Conservation (phyloP, 2,113 vertebrate species). For the Panthera leo region DNA sequence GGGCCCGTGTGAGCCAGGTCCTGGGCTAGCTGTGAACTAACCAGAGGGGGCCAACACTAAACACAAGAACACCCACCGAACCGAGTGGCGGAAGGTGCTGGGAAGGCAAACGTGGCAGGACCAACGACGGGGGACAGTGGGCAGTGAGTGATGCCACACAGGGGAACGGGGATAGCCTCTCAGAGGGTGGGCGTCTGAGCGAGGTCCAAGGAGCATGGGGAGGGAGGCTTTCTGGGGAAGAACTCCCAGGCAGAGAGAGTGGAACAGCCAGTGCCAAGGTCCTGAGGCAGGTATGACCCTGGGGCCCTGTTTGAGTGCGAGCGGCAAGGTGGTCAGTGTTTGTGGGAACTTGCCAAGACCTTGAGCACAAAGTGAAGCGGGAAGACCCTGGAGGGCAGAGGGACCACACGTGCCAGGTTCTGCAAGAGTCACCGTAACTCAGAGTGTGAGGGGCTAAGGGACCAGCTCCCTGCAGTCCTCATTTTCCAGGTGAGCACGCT, state of each 20-base stretch:
- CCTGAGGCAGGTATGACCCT: neutral
- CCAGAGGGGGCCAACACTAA: neutral
- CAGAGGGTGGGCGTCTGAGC: neutral
- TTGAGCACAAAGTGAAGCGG: neutral
- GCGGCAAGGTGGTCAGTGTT: no score
- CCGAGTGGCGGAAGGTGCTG: neutral
- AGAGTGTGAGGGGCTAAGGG: neutral
- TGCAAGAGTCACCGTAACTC: neutral
- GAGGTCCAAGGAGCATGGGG: neutral
- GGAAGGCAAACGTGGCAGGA: neutral
- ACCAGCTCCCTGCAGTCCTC: neutral
- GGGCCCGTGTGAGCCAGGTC: neutral
- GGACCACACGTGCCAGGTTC: neutral
- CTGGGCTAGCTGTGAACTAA: neutral
- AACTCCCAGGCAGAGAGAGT: neutral
- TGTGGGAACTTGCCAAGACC: neutral
- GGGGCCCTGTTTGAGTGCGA: neutral
- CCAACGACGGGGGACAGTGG: neutral
- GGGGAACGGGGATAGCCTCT: neutral
- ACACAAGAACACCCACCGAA: neutral
- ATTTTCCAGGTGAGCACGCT: neutral
- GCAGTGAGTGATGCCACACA: neutral
- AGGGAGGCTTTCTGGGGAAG: neutral
- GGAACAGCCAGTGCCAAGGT: neutral
- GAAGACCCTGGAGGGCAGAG: neutral